Evolutionary conservation across 2,888 invertebrate genomes (phyloP).

Genomic region (Ophraella communa): DNA sequence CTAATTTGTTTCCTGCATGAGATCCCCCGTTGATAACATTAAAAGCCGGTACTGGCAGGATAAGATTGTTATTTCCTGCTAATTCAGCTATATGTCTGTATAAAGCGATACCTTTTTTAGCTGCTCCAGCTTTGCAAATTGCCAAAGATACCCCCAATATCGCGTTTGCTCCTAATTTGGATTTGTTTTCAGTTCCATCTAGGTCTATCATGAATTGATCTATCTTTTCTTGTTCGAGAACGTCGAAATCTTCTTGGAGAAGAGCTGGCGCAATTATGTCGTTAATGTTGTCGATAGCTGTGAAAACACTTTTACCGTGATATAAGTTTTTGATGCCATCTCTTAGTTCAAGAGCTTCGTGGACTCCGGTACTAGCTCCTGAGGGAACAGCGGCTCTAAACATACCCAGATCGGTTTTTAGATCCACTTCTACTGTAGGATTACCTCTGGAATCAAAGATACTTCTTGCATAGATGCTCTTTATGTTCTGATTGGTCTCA

Average conservation of each 20-base stretch:
- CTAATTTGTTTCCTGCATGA: constrained; percentile 97
- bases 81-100: constrained; percentile 96
- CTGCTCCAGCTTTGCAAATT: constrained; percentile 96
- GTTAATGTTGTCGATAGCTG: constrained; percentile 94
- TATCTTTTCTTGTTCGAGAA: constrained; percentile 87
- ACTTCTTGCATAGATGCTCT: constrained; percentile 92
- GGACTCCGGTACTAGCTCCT: constrained; percentile 95
- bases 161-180: constrained; percentile 95
- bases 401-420: constrained; percentile 79
- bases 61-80: constrained; percentile 87
- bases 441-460: constrained; percentile 99
- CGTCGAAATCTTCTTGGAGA: constrained; percentile 79
- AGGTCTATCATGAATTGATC: constrained; percentile 86
- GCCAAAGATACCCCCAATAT: constrained; percentile 97
- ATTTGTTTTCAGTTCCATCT: constrained; percentile 98
- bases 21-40: constrained; percentile 99
- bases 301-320: constrained; percentile 94
- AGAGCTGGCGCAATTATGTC: constrained; percentile 77
- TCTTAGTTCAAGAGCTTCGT: constrained; percentile 96
- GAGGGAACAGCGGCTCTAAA: constrained; percentile 97
- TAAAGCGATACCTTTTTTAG: constrained; percentile 86
- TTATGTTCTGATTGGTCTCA: constrained; percentile 63
- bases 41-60: constrained; percentile 96
- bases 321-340: constrained; percentile 89
- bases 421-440: constrained; percentile 96